phyloP scores from a whole-genome alignment of 2,113 vertebrate genomes.

The Sporophila hypoxantha region DNA sequence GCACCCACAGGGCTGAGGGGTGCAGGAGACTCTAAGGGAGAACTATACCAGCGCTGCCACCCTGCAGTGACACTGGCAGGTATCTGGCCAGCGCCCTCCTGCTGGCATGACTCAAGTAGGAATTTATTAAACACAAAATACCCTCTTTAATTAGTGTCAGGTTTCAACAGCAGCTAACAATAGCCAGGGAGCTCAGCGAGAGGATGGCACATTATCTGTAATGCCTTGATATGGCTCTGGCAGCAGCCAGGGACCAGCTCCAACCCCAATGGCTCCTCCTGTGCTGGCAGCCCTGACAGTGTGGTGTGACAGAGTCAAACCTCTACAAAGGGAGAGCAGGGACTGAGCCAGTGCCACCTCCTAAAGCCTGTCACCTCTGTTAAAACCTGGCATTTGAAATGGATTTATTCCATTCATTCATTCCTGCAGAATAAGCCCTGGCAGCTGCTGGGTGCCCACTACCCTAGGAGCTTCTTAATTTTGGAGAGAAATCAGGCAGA shows the following conservation, averaged over 20 bases:
- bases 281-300: not conserved
- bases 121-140: slow-evolving; percentile 13
- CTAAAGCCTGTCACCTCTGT: not conserved
- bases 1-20: not conserved
- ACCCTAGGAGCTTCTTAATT: not conserved
- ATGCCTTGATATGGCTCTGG: not conserved
- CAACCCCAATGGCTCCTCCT: accelerated
- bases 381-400: not conserved
- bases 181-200: not conserved
- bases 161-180: slow-evolving; percentile 14
- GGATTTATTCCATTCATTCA: not conserved
- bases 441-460: not conserved
- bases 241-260: not conserved
- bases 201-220: not conserved
- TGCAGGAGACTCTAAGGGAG: not conserved
- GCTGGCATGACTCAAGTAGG: not conserved
- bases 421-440: not conserved
- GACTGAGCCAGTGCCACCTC: not conserved
- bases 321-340: not conserved
- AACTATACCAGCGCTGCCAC: not conserved
- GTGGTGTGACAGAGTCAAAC: not conserved
- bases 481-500: not conserved
- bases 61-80: accelerated
- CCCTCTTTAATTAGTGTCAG: slow-evolving; percentile 14
- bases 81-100: not conserved